Evolutionary conservation across 2,888 invertebrate genomes (phyloP).

Genomic region (Aspidiotus rigidus): DNA sequence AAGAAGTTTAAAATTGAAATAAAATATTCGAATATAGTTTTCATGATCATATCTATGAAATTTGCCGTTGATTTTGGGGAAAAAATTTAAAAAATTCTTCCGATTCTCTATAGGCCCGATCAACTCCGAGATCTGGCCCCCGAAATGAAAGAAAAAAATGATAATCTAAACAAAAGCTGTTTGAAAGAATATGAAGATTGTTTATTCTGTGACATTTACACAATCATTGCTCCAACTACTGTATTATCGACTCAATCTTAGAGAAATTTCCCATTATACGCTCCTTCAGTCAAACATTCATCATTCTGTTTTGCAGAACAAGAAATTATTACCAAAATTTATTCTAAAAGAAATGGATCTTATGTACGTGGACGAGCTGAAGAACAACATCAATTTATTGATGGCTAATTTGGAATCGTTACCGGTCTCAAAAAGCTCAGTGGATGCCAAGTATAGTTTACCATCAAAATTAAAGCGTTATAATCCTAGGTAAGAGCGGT

Average conservation of each 20-base stretch:
- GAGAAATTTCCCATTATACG: too few relatives aligned
- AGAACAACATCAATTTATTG: constrained; percentile 92
- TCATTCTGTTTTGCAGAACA: constrained; percentile 57
- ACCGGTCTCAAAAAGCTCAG: constrained; percentile 95
- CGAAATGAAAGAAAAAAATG: too few relatives aligned
- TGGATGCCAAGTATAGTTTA: constrained; percentile 93
- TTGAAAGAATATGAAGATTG: not conserved
- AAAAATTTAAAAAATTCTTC: too few relatives aligned
- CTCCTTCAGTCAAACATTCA: not conserved
- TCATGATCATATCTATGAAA: too few relatives aligned
- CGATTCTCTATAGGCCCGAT: too few relatives aligned
- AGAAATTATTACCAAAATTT: constrained; percentile 97
- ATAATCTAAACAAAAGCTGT: too few relatives aligned
- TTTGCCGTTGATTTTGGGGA: too few relatives aligned
- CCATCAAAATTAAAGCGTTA: constrained; percentile 90
- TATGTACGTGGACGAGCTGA: constrained; percentile 94
- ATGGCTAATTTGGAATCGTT: constrained; percentile 99
- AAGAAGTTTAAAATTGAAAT: too few relatives aligned
- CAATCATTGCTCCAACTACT: too few relatives aligned
- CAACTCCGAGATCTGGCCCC: too few relatives aligned
- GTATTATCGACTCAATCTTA: too few relatives aligned
- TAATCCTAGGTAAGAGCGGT: constrained; percentile 92
- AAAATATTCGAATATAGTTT: too few relatives aligned
- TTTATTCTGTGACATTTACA: constrained; percentile 10
- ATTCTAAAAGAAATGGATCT: constrained; percentile 99